A percentile compares a stretch with the other conserved stretches of the same genome.
Evolutionary conservation across 2,113 vertebrate species (phyloP).

Genomic region (Numida meleagris): DNA sequence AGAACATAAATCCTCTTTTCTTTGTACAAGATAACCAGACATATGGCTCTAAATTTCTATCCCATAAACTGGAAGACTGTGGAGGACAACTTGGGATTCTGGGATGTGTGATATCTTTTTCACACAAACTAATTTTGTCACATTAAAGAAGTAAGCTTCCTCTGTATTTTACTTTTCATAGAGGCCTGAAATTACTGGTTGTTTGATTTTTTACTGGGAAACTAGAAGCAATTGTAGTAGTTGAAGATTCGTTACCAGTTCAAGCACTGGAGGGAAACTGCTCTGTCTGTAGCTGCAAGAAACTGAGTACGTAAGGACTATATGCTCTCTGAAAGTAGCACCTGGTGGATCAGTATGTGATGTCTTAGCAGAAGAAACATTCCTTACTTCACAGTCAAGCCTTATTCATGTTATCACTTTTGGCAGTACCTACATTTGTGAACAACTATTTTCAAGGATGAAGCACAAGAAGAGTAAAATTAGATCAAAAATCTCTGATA

Average conservation of each 20-base stretch:
- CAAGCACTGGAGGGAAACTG: neutral
- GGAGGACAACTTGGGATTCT: neutral
- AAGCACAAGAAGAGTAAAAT: too few relatives aligned
- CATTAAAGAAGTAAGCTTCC: neutral
- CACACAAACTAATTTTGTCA: neutral
- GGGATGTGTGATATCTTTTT: neutral
- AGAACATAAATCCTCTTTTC: neutral
- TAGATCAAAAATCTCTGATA: too few relatives aligned
- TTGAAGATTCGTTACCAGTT: neutral
- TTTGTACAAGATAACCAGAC: neutral
- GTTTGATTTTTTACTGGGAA: neutral
- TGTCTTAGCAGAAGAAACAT: too few relatives aligned
- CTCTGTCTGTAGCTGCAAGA: neutral
- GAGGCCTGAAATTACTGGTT: neutral
- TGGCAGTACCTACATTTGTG: too few relatives aligned
- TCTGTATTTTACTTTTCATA: neutral
- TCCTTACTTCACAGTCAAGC: too few relatives aligned
- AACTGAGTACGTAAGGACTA: neutral
- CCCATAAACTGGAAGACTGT: neutral
- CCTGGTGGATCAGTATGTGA: neutral
- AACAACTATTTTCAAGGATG: too few relatives aligned
- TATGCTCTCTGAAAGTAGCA: neutral
- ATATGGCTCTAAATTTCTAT: neutral
- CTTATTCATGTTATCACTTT: too few relatives aligned
- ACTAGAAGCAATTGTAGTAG: neutral